Evolutionary conservation across 2,888 invertebrate species (phyloP).

Genomic region (Epiblema foenella): DNA sequence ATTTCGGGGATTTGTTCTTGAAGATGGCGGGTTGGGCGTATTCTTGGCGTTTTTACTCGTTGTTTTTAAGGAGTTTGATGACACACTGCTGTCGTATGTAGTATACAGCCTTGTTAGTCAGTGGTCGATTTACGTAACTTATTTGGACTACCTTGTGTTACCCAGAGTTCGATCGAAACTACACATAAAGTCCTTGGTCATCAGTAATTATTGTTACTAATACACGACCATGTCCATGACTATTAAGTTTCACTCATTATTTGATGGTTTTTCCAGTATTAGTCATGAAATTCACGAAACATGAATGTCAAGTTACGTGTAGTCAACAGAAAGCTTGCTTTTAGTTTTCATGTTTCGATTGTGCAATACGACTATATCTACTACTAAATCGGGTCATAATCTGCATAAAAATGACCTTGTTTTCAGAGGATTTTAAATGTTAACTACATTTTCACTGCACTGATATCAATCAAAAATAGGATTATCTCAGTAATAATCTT

Average conservation of each 20-base stretch:
- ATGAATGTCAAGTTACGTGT: conserved; percentile 23
- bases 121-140: conserved; percentile 46
- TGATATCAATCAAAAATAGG: background rate
- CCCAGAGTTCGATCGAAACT: conserved; percentile 37
- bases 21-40: conserved; percentile 75
- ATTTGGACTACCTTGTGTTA: conserved; percentile 29
- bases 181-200: conserved; percentile 36
- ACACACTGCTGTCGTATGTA: conserved; percentile 17
- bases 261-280: conserved; percentile 12
- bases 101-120: conserved; percentile 13
- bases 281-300: conserved; percentile 27
- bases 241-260: conserved; percentile 21
- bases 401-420: conserved; percentile 33
- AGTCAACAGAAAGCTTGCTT: conserved; percentile 22
- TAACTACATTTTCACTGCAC: background rate
- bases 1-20: conserved; percentile 70
- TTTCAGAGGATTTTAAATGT: conserved; percentile 26
- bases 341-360: conserved; percentile 20
- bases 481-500: conserved; percentile 5
- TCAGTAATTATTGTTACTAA: conserved; percentile 32
- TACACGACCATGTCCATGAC: background rate
- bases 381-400: conserved; percentile 43
- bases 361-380: conserved; percentile 33
- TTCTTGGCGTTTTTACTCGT: conserved; percentile 44
- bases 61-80: conserved; percentile 17